phyloP scores from a whole-genome alignment of 1,140 invertebrate genomes.

The Ctenoplectra terminalis region DNA sequence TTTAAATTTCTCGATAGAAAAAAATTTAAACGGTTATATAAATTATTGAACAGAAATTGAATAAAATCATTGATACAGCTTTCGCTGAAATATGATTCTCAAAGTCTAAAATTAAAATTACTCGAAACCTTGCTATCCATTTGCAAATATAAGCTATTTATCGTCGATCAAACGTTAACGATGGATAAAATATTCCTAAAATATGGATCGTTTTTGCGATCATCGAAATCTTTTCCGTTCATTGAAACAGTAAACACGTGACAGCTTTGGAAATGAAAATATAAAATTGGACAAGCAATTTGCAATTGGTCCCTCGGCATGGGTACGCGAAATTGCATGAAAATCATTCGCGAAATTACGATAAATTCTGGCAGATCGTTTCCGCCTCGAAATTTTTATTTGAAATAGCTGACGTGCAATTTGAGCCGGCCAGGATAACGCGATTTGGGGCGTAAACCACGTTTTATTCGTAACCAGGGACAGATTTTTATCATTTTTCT shows the following conservation, averaged over 20 bases:
- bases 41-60: no score
- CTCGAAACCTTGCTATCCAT: neutral
- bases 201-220: neutral
- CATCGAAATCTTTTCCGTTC: neutral
- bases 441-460: conserved; percentile 7
- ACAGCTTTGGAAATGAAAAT: neutral
- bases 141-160: neutral
- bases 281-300: neutral
- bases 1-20: no score
- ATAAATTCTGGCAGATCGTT: neutral
- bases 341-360: conserved; percentile 18
- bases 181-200: no score
- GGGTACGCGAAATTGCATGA: neutral
- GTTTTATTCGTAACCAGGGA: neutral
- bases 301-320: neutral
- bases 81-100: no score
- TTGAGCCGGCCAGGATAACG: neutral
- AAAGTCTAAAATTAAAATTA: no score
- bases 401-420: neutral
- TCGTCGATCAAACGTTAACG: no score
- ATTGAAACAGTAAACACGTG: neutral
- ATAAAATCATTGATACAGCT: no score
- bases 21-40: no score
- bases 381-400: conserved; percentile 2
- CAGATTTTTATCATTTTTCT: conserved; percentile 44